phyloP scores from a whole-genome alignment of 2,113 vertebrate species.

The Anser brachyrhynchus region DNA sequence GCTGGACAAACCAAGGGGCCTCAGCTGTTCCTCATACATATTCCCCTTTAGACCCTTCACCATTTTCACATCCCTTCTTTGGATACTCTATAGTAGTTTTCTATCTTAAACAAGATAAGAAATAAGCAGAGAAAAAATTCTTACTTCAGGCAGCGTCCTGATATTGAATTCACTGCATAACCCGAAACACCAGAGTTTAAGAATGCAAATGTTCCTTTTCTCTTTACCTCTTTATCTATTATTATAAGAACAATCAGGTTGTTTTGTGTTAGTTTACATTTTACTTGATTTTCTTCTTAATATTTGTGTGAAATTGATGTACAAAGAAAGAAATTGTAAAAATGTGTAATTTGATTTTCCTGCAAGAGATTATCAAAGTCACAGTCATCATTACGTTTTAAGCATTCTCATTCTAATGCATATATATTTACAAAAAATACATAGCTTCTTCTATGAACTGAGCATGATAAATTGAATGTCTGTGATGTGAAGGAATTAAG shows the following conservation, averaged over 20 bases:
- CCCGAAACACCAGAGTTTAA: not conserved
- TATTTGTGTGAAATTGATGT: not conserved
- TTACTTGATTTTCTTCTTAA: not conserved
- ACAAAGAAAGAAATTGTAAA: not conserved
- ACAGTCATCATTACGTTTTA: not conserved
- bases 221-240: not conserved
- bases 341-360: not conserved
- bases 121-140: not conserved
- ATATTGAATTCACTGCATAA: not conserved
- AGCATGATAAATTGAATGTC: not conserved
- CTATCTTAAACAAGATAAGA: not conserved
- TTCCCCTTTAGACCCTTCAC: too few species aligned
- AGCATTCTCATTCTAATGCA: not conserved
- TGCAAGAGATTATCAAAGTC: not conserved
- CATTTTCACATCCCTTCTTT: too few species aligned
- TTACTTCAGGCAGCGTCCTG: not conserved
- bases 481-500: not conserved
- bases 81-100: too few species aligned
- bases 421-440: not conserved
- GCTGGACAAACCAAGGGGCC: too few species aligned
- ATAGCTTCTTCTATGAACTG: not conserved
- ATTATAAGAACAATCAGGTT: not conserved
- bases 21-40: too few species aligned
- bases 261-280: not conserved
- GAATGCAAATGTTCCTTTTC: not conserved